Conservation (phyloP, 2,113 vertebrate species). For the Poeciliopsis prolifica region DNA sequence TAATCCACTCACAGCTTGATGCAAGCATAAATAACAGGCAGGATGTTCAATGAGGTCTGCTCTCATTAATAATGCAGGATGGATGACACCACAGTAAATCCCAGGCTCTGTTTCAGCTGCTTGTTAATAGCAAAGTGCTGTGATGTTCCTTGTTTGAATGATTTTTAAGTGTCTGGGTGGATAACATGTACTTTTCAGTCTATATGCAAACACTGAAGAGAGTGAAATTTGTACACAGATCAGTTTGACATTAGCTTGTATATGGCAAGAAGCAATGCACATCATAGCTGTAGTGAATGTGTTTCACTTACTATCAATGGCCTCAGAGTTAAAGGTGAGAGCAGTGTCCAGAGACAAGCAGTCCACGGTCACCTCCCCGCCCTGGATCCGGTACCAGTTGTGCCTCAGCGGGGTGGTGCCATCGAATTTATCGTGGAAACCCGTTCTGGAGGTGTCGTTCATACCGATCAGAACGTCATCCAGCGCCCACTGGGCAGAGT, state of each 20-base stretch:
- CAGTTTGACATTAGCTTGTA: no score
- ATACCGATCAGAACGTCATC: constrained; percentile 96
- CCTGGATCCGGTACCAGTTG: constrained; percentile 97
- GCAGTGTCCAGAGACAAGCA: constrained; percentile 94
- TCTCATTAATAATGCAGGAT: constrained; percentile 70
- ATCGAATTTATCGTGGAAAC: constrained; percentile 97
- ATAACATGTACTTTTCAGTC: neutral
- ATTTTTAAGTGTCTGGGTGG: neutral
- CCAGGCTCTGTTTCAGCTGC: constrained; percentile 59
- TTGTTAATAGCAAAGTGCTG: constrained; percentile 38
- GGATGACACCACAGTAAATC: constrained; percentile 52
- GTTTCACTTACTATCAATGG: constrained; percentile 80
- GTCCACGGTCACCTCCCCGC: constrained; percentile 93
- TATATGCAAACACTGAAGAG: neutral
- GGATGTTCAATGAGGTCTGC: constrained; percentile 68
- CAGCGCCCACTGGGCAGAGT: constrained; percentile 95
- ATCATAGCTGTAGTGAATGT: neutral
- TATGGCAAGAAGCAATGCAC: no score
- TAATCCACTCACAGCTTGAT: constrained; percentile 63
- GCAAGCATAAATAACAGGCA: constrained; percentile 66
- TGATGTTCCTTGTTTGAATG: constrained; percentile 24
- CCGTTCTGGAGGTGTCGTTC: constrained; percentile 96
- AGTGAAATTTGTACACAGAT: neutral
- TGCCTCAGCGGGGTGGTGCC: constrained; percentile 88
- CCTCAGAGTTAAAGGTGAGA: constrained; percentile 90